phyloP scores from a whole-genome alignment of 2,888 invertebrate genomes.

The Zele albiditarsus region DNA sequence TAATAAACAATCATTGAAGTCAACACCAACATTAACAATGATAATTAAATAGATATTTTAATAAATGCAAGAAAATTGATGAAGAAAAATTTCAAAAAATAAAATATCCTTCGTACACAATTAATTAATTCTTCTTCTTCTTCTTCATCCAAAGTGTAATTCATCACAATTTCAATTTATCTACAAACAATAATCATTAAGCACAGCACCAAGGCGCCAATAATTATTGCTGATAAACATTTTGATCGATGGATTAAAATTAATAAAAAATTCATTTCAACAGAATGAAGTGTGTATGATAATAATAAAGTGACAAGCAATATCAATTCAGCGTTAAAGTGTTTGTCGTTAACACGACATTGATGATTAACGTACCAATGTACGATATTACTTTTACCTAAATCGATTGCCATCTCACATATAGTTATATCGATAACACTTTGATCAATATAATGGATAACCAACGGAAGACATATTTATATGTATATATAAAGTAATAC shows the following conservation, averaged over 20 bases:
- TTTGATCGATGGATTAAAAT: neutral
- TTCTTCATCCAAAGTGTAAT: neutral
- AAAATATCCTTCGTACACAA: no score
- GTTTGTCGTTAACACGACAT: constrained; percentile 31
- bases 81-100: no score
- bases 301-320: neutral
- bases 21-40: no score
- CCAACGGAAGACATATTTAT: neutral
- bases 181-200: neutral
- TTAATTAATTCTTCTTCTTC: no score
- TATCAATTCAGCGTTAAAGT: constrained; percentile 34
- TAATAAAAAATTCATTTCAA: constrained; percentile 8
- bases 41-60: no score
- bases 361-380: constrained; percentile 16
- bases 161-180: neutral
- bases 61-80: no score
- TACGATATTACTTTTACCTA: neutral
- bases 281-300: constrained; percentile 11
- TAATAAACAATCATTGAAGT: no score
- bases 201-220: neutral
- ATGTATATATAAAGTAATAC: neutral
- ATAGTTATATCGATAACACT: neutral
- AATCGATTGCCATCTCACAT: constrained; percentile 19
- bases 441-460: constrained; percentile 24
- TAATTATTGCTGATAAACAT: neutral